These are phyloP conservation scores for Genyomyrus donnyi DNA, from an alignment of 2,113 vertebrate genomes.

Conservation along the genomic window DNA sequence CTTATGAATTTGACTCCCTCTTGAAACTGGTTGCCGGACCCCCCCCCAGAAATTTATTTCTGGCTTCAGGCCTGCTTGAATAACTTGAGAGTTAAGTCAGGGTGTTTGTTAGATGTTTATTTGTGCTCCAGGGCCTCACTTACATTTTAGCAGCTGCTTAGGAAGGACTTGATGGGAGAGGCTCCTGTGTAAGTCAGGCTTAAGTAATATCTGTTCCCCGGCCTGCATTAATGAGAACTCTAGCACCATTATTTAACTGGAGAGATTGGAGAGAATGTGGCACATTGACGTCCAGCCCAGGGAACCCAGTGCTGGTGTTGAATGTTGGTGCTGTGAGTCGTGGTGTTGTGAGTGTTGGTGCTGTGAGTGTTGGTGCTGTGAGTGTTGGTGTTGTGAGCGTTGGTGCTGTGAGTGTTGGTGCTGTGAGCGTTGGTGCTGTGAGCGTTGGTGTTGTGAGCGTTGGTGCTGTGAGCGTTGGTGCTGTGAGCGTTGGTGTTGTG, in stretches of 20 bases:
- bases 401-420: no score
- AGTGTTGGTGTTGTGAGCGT: no score
- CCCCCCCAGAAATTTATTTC: not conserved
- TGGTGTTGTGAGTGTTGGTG: not conserved
- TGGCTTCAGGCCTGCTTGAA: not conserved
- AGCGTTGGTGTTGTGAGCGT: no score
- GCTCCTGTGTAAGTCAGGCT: slow-evolving; percentile 40
- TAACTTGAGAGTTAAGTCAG: not conserved
- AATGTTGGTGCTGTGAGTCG: not conserved
- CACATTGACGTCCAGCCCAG: not conserved
- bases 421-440: no score
- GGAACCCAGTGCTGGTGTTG: not conserved
- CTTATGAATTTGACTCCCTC: not conserved
- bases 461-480: not conserved
- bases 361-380: no score
- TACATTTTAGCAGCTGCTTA: slow-evolving; percentile 28
- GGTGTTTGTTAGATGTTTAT: not conserved
- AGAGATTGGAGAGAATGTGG: slow-evolving; percentile 21
- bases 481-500: not conserved
- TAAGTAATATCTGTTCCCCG: slow-evolving; percentile 45
- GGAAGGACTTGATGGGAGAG: slow-evolving; percentile 30
- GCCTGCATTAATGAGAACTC: slow-evolving; percentile 43
- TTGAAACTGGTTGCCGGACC: not conserved
- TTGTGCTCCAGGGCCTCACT: slow-evolving; percentile 15
- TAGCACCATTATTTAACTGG: slow-evolving; percentile 46